Base-by-base conservation (phyloP, 2,113 vertebrate species). In the Sardina pilchardus region DNA sequence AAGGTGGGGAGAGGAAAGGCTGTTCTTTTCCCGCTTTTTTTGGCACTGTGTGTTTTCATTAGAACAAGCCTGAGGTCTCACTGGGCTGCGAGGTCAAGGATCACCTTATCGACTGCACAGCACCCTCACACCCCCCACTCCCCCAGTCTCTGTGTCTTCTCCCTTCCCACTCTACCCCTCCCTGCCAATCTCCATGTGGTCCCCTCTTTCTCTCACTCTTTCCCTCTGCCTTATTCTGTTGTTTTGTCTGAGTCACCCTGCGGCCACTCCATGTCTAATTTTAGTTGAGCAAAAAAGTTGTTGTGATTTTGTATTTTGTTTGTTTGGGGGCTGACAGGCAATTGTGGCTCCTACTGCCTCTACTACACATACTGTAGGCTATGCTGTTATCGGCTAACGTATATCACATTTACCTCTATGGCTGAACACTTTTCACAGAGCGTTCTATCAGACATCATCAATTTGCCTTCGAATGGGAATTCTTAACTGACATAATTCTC, bases 71-170 rank as follows among this genome's bases (percentile, higher is more conserved):
- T 82, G 24, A 14, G 85, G 39, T 90, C 82, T 87, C 83, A 89
- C 75, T 87, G 83, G 87, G 87, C 88, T 89, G 83, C 47, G 43
- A 90, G 67, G 88, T 88, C 83, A 91, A 87, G 91, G 83, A 88
- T 89, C 86, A 92, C 89, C 89, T 90, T 84, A 89, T 93, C 81
- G 47, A 45, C 81, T 48, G 34, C 34, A 82, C 34, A 43, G 81
- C 88, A 88, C 85, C 87, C 89, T 71, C 67, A 82, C 47, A 84
- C 53, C 26, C 43, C 63, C 10, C 63, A 26, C 63, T 8, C 4
- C 63, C 1, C n/a, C 16, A 7, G 0, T 19, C 8, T 2, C 26
- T 30, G 26, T 30, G 63, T 71, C 12, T 16, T 71, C 63, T 71
- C 26, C 26, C 10, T 17, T 17, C 39, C 71, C 59, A 50, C 36